Evolutionary conservation across 2,113 vertebrate species (phyloP).

Genomic region (Fregata magnificens): DNA sequence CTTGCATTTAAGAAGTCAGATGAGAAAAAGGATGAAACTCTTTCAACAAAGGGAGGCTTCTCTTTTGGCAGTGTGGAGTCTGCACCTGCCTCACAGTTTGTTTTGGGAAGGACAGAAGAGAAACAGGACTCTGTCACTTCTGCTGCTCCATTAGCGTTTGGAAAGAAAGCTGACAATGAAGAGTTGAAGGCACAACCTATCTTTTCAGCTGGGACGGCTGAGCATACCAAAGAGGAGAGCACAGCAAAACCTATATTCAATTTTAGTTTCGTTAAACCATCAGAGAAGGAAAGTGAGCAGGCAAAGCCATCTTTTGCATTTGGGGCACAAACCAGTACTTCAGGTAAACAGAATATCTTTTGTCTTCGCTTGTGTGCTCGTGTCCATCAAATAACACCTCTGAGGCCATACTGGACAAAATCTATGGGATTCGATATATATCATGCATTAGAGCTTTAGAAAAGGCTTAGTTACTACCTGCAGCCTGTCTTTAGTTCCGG

Average conservation of each 20-base stretch:
- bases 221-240: slow-evolving; percentile 82
- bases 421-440: background rate
- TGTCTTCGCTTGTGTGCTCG: background rate
- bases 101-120: slow-evolving; percentile 86
- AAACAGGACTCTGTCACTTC: slow-evolving; percentile 78
- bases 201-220: slow-evolving; percentile 84
- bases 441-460: background rate
- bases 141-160: slow-evolving; percentile 75
- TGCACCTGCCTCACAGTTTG: slow-evolving; percentile 69
- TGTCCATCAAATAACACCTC: background rate
- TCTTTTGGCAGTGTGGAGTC: slow-evolving; percentile 51
- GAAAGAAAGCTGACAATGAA: slow-evolving; percentile 80
- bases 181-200: slow-evolving; percentile 73
- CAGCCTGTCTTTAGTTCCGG: background rate
- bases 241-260: slow-evolving; percentile 70
- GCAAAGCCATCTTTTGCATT: slow-evolving; percentile 83
- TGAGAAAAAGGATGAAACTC: slow-evolving; percentile 70
- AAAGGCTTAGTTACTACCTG: background rate
- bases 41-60: slow-evolving; percentile 67
- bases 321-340: slow-evolving; percentile 73
- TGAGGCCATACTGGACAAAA: background rate
- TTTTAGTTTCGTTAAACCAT: slow-evolving; percentile 81
- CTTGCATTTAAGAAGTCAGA: slow-evolving; percentile 78
- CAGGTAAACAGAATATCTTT: slow-evolving; percentile 24
- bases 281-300: slow-evolving; percentile 80